Evolutionary conservation across 2,797 vertebrate species (phyloP), one percentile per base, ranked within the genome.

Genomic region (Poecilia gillii): DNA sequence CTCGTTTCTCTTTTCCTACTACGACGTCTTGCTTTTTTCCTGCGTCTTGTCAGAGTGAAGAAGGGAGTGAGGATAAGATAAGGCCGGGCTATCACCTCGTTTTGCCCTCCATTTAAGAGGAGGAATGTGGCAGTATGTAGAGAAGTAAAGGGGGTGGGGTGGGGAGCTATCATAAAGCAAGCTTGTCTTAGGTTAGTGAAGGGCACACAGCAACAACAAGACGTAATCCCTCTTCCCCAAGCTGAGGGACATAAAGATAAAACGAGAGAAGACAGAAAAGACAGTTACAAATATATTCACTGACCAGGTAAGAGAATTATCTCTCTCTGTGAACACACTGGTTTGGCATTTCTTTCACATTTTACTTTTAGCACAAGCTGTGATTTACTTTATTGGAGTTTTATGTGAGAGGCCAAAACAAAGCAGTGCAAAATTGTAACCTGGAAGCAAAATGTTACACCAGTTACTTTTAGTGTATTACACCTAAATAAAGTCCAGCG

Each of bases 71-170:
- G 89, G 81, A 91, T 85, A 83, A 90, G 91, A 91, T 92, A 91
- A 88, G 87, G 88, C 75, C 71, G n/a, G 82, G 85, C 84, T 92
- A 92, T 93, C 84, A 84, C 81, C 82, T 81, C 74, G 31, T 84
- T 87, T 90, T 64, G 90, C 84, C 91, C 91, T 92, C 89, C 78
- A 91, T 93, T 93, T 88, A 87, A 92, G 90, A 90, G 87, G 84
- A 84, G 81, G 81, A 85, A 72, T 75, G 86, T 83, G 82, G 81
- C 75, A 84, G 83, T 88, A 91, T 91, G 86, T 75, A 92, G 80
- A 92, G 85, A 75, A 77, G 85, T 53, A 70, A 72, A 39, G 53
- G 12, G 39, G 49, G 46, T 64, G 85, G 79, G 83, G 81, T 72
- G 64, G 31, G 73, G 81, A 49, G 78, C 82, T 89, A 84, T 93